phyloP scores from a whole-genome alignment of 2,113 vertebrate genomes.

The Leptobrachium ailaonicum region DNA sequence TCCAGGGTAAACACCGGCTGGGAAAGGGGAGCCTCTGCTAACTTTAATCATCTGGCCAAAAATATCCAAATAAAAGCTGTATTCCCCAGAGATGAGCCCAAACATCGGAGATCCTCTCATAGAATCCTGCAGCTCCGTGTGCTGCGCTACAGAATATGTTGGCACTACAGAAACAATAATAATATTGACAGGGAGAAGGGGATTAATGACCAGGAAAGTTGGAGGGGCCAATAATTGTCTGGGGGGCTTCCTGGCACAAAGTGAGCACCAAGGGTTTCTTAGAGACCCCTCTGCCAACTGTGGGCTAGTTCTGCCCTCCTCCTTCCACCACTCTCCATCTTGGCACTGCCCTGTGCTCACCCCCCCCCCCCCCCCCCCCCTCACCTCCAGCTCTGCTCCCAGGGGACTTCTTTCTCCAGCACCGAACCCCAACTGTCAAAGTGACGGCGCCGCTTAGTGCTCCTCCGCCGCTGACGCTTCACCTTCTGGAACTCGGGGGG shows the following conservation, averaged over 20 bases:
- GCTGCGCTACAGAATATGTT: too few species aligned
- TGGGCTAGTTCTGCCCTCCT: neutral
- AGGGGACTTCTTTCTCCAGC: slow-evolving; percentile 13
- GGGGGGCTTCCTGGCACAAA: neutral
- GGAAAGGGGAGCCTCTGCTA: too few species aligned
- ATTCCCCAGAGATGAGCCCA: too few species aligned
- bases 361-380: neutral
- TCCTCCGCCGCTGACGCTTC: slow-evolving; percentile 39
- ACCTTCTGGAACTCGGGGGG: slow-evolving; percentile 34
- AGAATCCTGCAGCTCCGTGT: too few species aligned
- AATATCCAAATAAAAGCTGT: too few species aligned
- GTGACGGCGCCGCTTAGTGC: neutral
- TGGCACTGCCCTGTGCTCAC: neutral
- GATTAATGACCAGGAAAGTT: too few species aligned
- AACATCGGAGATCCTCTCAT: too few species aligned
- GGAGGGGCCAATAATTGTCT: neutral
- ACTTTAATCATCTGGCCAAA: too few species aligned
- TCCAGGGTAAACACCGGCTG: too few species aligned
- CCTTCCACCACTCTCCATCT: neutral
- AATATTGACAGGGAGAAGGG: too few species aligned
- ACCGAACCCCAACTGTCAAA: neutral
- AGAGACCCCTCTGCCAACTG: neutral
- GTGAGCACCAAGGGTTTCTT: neutral
- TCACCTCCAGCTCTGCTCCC: slow-evolving; percentile 21
- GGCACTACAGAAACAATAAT: too few species aligned